Base-by-base conservation (phyloP, 2,888 invertebrate species). In the Cephalotes varians region DNA sequence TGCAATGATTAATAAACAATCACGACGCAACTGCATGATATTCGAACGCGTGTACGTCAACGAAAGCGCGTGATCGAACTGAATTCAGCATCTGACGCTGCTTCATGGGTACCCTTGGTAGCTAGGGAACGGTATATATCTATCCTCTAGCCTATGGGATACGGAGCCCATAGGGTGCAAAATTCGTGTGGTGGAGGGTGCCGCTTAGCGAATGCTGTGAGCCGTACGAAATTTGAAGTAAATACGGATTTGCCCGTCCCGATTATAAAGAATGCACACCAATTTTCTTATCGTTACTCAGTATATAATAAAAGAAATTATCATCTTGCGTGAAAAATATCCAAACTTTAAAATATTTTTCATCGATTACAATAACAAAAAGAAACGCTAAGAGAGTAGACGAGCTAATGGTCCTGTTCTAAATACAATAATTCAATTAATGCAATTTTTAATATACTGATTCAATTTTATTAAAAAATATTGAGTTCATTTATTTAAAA, bases 31-130 rank as follows among this genome's bases (percentile, higher is more conserved):
- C 58, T 9, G 74, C 56, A 47, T 84, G 86, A 79, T 79, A 83
- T 81, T 83, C 80, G 37, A 65, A 69, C 83, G 79, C 87, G 92
- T 91, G 90, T 89, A 92, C 90, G 90, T 89, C 90, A 85, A 83
- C 60, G 86, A 90, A 91, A 85, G 88, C 88, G 84, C 93, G 90
- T 86, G 88, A 90, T 84, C 88, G 74, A 88, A 93, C 93, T 89
- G 88, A 90, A 90, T 90, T 89, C 89, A 87, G 81, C 88, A 74
- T 76, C 85, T 87, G 82, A 82, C 76, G 83, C 87, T 67, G 88
- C 76, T 88, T 88, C 90, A 85, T 89, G 93, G 91, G 88, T 77
- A 88, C 84, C 86, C 83, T 40, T 77, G 87, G 86, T 87, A 89
- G 86, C 87, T 87, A 90, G 92, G 92, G 86, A 90, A 87, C 86